phyloP scores from a whole-genome alignment of 2,797 vertebrate species.

The Cheirogaleus major region DNA sequence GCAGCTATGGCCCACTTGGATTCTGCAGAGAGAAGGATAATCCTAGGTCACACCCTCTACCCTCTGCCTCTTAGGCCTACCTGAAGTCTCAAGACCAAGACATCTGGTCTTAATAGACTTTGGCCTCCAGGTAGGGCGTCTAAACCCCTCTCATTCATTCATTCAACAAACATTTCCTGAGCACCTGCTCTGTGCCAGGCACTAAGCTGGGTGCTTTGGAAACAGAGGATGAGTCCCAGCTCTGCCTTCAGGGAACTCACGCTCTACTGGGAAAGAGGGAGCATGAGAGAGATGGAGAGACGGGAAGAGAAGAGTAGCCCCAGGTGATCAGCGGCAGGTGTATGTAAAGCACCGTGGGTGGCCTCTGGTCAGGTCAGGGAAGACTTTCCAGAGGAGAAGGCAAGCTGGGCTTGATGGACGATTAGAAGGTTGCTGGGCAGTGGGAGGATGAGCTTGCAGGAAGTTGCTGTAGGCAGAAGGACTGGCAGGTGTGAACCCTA shows the following conservation, averaged over 20 bases:
- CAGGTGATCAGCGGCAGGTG: not conserved
- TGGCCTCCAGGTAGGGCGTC: not conserved
- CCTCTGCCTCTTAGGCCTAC: not conserved
- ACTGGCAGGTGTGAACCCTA: not conserved
- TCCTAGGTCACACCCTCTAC: not conserved
- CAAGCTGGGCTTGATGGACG: not conserved
- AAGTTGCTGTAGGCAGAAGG: not conserved
- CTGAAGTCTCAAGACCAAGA: not conserved
- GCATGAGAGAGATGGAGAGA: not conserved
- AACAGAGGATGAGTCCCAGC: not conserved
- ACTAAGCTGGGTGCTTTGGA: not conserved
- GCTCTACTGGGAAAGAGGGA: not conserved
- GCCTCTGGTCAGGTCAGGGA: not conserved
- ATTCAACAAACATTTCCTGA: not conserved
- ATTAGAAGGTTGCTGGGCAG: not conserved
- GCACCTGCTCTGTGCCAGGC: not conserved
- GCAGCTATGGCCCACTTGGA: not conserved
- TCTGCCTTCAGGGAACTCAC: not conserved
- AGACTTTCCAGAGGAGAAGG: not conserved
- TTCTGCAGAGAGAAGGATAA: conserved; percentile 51
- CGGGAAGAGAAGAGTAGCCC: not conserved
- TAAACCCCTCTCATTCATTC: not conserved
- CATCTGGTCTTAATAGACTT: not conserved
- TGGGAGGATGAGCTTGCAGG: not conserved
- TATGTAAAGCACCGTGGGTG: not conserved